Conservation (phyloP, 2,888 invertebrate species). For the Gibbula magus region DNA sequence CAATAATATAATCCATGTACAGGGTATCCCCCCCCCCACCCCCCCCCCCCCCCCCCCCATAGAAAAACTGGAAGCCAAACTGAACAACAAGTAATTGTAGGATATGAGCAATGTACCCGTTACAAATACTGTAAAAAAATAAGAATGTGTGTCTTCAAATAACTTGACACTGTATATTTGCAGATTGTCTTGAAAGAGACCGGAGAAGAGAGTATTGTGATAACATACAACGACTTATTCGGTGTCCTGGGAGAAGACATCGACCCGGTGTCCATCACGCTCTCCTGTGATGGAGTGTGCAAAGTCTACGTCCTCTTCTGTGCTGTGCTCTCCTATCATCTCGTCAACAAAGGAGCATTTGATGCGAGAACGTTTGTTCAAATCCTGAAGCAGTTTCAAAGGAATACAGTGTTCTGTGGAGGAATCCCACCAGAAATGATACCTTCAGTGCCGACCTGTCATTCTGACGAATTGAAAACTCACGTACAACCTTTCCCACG, state of each 20-base stretch:
- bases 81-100: no score
- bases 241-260: constrained; percentile 23
- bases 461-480: background rate
- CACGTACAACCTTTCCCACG: constrained; percentile 11
- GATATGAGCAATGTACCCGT: no score
- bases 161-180: background rate
- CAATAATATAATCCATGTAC: no score
- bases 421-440: background rate
- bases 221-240: constrained; percentile 3
- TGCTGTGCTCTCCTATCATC: background rate
- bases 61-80: no score
- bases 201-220: constrained; percentile 9
- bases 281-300: background rate
- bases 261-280: constrained; percentile 6
- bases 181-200: background rate
- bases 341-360: constrained; percentile 9
- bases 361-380: constrained; percentile 9
- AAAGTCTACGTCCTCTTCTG: constrained; percentile 5
- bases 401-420: background rate
- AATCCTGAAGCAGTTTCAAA: constrained; percentile 13
- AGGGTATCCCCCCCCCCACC: no score
- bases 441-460: background rate
- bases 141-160: background rate
- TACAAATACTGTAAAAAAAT: no score
- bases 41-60: no score